These are phyloP conservation scores for Mionectes olivaceus DNA, from an alignment of 2,797 vertebrate genomes.

Conservation along the genomic window DNA sequence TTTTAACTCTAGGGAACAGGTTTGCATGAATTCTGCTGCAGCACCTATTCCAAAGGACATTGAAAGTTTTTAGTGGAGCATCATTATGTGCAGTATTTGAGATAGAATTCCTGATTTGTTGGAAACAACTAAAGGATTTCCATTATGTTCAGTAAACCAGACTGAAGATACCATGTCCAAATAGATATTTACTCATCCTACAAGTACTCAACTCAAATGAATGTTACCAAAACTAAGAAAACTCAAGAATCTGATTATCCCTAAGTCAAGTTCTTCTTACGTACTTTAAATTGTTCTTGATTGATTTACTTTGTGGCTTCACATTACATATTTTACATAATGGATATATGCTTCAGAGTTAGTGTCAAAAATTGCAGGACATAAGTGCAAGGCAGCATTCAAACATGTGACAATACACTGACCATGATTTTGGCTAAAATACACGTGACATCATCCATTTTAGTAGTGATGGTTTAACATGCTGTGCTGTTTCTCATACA, in stretches of 20 bases:
- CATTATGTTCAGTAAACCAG: not conserved
- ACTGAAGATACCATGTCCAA: not conserved
- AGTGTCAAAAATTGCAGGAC: not conserved
- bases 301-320: not conserved
- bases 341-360: not conserved
- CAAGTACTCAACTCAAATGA: not conserved
- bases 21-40: not conserved
- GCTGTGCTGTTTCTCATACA: not conserved
- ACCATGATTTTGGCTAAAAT: not conserved
- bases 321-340: no score
- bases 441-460: fast-evolving
- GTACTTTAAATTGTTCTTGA: not conserved
- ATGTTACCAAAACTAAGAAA: not conserved
- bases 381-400: not conserved
- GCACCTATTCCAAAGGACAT: not conserved
- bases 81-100: not conserved
- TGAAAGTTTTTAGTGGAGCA: not conserved
- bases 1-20: not conserved
- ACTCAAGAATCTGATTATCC: not conserved
- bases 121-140: not conserved
- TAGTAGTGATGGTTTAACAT: fast-evolving
- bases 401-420: not conserved
- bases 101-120: not conserved
- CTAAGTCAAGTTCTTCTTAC: not conserved
- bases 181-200: not conserved